Conservation (phyloP, 1,140 invertebrate species). For the Atopsyche davidsoni region DNA sequence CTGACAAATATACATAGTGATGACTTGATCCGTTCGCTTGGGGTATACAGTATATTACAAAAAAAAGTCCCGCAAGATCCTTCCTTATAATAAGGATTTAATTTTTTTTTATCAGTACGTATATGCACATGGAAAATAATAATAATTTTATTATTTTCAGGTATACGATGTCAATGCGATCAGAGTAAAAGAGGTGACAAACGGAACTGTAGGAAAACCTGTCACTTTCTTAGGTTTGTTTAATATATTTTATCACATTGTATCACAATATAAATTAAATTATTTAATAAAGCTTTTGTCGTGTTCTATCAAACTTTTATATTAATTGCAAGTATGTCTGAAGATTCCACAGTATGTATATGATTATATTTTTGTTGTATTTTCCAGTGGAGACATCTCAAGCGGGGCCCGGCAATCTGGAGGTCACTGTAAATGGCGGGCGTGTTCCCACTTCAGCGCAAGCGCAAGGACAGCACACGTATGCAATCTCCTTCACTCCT, state of each 20-base stretch:
- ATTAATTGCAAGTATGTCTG: neutral
- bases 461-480: slow-evolving; percentile 89
- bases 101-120: slow-evolving; percentile 2
- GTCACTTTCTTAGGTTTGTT: slow-evolving; percentile 85
- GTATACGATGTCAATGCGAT: slow-evolving; percentile 94
- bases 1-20: neutral
- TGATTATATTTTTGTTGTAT: slow-evolving; percentile 10
- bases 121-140: neutral
- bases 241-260: neutral
- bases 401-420: slow-evolving; percentile 93
- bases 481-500: slow-evolving; percentile 95
- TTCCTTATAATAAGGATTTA: neutral
- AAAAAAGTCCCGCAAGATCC: neutral
- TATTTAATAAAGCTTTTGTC: no score
- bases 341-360: neutral
- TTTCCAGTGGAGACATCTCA: slow-evolving; percentile 88
- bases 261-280: no score
- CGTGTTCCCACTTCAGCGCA: slow-evolving; percentile 92
- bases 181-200: slow-evolving; percentile 85
- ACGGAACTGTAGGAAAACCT: slow-evolving; percentile 85
- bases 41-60: no score
- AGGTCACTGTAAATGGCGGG: slow-evolving; percentile 95
- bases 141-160: slow-evolving; percentile 33
- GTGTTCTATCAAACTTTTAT: no score
- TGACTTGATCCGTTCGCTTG: neutral